These are phyloP conservation scores for Trachymyrmex cornetzi DNA, from an alignment of 1,140 invertebrate species.

Conservation along the genomic window DNA sequence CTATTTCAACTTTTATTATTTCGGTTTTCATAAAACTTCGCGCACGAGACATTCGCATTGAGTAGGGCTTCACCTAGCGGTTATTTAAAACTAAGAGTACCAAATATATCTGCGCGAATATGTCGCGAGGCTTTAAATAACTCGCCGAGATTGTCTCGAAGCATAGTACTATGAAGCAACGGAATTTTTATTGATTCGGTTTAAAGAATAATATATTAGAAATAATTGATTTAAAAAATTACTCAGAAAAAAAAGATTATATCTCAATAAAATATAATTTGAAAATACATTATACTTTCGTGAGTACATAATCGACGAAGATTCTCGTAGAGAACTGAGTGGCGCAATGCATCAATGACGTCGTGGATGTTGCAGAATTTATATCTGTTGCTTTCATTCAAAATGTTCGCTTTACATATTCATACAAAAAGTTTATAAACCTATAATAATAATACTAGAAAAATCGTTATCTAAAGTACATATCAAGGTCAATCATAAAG, in stretches of 20 bases:
- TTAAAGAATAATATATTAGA: neutral
- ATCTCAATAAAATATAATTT: neutral
- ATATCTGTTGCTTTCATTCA: neutral
- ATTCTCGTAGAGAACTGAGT: neutral
- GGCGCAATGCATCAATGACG: constrained; percentile 26
- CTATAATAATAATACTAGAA: neutral
- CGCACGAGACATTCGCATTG: constrained; percentile 42
- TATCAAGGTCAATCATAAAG: constrained; percentile 33
- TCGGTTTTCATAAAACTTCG: constrained; percentile 51
- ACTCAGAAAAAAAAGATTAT: neutral
- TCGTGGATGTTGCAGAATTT: constrained; percentile 12
- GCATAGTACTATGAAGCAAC: neutral
- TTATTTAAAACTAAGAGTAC: constrained; percentile 73
- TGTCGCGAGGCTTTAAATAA: constrained; percentile 73
- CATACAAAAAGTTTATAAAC: neutral
- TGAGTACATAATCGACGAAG: constrained; percentile 9
- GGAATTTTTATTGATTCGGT: neutral
- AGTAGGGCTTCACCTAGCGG: constrained; percentile 56
- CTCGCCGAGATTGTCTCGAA: constrained; percentile 57
- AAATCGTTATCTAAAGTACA: neutral
- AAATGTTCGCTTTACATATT: neutral
- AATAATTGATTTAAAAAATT: neutral
- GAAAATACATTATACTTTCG: neutral
- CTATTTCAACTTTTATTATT: constrained; percentile 35
- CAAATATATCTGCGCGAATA: constrained; percentile 67